Evolutionary conservation across 2,888 invertebrate species (phyloP).

Genomic region (Tenthredo notha): DNA sequence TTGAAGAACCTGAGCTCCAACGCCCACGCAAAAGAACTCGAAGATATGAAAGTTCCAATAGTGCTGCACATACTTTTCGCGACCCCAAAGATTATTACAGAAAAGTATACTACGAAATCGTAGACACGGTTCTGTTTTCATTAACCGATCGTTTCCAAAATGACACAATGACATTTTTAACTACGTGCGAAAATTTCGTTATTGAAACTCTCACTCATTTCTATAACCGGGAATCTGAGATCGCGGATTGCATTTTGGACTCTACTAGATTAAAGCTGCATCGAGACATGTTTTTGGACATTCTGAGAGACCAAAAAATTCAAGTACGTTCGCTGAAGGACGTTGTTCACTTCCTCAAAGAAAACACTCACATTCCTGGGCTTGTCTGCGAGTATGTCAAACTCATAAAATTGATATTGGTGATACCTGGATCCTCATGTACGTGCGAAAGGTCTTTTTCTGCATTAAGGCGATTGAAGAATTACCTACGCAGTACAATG

Average conservation of each 20-base stretch:
- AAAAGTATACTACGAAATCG: slow-evolving; percentile 57
- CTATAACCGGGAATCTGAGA: slow-evolving; percentile 46
- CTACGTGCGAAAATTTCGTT: slow-evolving; percentile 54
- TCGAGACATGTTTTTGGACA: slow-evolving; percentile 55
- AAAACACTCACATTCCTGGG: slow-evolving; percentile 46
- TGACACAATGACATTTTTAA: slow-evolving; percentile 54
- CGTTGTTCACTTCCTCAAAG: slow-evolving; percentile 53
- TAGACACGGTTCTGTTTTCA: slow-evolving; percentile 54
- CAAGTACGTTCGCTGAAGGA: slow-evolving; percentile 45
- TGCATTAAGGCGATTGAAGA: slow-evolving; percentile 56
- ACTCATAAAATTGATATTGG: slow-evolving; percentile 52
- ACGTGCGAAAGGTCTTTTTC: slow-evolving; percentile 57
- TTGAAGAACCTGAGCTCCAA: slow-evolving; percentile 55
- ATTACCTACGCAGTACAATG: slow-evolving; percentile 57
- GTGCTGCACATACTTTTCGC: slow-evolving; percentile 43
- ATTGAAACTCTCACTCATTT: slow-evolving; percentile 51
- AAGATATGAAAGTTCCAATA: slow-evolving; percentile 43
- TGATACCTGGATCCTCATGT: slow-evolving; percentile 57
- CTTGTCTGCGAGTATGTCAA: slow-evolving; percentile 50
- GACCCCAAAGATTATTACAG: slow-evolving; percentile 54
- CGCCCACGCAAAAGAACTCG: slow-evolving; percentile 41
- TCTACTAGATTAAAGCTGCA: slow-evolving; percentile 49
- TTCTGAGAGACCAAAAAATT: slow-evolving; percentile 50
- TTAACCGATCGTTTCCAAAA: slow-evolving; percentile 54
- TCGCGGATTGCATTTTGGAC: slow-evolving; percentile 29